Percentiles rank a stretch among this genome's conserved stretches.
Conservation (phyloP, 2,888 invertebrate genomes). For the Calliphora vomitoria region DNA sequence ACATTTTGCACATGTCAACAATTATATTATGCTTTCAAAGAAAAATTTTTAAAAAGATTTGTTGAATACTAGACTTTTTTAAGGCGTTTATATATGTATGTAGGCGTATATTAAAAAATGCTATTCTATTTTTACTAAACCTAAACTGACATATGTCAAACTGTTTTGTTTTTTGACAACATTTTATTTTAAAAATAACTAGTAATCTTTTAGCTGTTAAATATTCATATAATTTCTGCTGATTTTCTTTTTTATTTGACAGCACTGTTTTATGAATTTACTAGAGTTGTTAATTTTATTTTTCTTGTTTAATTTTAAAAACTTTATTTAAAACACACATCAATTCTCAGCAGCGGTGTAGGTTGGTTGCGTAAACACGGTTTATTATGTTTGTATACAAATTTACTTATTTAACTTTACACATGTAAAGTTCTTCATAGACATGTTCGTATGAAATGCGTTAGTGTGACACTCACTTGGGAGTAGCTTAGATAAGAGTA, state of each 20-base stretch:
- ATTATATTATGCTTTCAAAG: background rate
- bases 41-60: no score
- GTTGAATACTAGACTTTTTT: no score
- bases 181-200: no score
- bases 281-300: background rate
- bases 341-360: background rate
- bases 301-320: background rate
- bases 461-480: constrained; percentile 30
- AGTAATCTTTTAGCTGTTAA: no score
- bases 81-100: no score
- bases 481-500: constrained; percentile 33
- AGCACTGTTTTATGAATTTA: constrained; percentile 5
- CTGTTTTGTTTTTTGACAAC: no score
- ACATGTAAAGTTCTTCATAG: constrained; percentile 7
- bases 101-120: no score
- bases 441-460: constrained; percentile 3
- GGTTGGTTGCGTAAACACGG: constrained; percentile 29
- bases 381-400: constrained; percentile 2
- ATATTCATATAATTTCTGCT: no score
- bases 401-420: constrained; percentile 4
- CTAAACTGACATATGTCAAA: no score
- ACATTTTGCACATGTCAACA: constrained; percentile 1
- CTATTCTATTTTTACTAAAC: no score
- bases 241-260: background rate
- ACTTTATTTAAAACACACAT: constrained; percentile 23